Evolutionary conservation across 2,888 invertebrate species (phyloP), one percentile per base, ranked within the genome.

Genomic region (Idaea biselata): DNA sequence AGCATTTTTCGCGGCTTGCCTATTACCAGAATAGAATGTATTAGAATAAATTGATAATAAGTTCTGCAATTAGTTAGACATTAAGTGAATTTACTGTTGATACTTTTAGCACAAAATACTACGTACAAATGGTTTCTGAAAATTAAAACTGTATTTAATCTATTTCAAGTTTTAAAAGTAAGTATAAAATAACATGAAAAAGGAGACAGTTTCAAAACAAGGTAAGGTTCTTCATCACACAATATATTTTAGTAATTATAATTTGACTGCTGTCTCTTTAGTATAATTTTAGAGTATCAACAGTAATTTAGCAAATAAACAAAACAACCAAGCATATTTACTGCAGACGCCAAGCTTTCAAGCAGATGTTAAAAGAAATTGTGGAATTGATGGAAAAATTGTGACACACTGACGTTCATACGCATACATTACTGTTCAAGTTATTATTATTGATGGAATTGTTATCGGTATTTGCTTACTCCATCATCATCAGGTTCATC

Each of bases 1-100:
- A n/a, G 95, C 94, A 31, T 72, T 72, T 86, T 96, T 95, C 8
- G 90, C 95, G 91, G 86, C 80, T 65, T 80, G 72, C 83, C 92
- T 91, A 81, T 68, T 83, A 80, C 58, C 18, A 53, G 65, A 14
- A 62, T 32, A 59, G 69, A 58, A 62, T 11, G 1, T 44, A 44
- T 44, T 60, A 62, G 62, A 63, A 68, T 67, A n/a, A n/a, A 66
- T 66, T 32, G 6, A 32, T 32, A 0, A 14, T 44, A 2, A 44
- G 67, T 44, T 11, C 44, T 8, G 6, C 11, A 14, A 44, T 44
- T 14, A 44, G 3, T 44, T 11, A 44, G 7, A 44, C 44, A 44
- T 14, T 1, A 11, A 44, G 44, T 44, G 44, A 44, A 44, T 44
- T 44, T 44, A 44, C 44, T 44, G 44, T 44, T 44, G 44, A 44